phyloP scores from a whole-genome alignment of 2,888 invertebrate genomes.

The Hofmannophila pseudospretella region DNA sequence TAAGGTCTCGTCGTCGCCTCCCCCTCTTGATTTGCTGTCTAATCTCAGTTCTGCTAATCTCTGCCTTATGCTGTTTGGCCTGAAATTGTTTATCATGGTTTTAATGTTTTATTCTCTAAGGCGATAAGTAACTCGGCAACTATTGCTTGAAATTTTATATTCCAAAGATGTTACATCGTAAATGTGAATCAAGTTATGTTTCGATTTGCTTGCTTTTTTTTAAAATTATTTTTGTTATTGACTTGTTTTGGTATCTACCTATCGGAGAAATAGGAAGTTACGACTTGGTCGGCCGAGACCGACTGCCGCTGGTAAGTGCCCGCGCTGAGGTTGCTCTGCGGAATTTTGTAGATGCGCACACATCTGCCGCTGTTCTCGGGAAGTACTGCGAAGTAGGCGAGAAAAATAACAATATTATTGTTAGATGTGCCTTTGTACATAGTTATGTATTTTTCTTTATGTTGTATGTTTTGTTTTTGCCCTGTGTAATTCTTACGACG shows the following conservation, averaged over 20 bases:
- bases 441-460: no score
- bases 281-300: constrained; percentile 67
- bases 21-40: constrained; percentile 64
- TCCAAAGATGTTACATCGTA: no score
- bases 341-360: constrained; percentile 68
- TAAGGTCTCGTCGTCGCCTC: constrained; percentile 57
- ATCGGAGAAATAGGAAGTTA: constrained; percentile 62
- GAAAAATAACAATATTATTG: no score
- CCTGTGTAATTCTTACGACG: no score
- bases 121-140: no score
- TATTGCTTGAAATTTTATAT: no score
- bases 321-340: constrained; percentile 68
- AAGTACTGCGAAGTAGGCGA: constrained; percentile 41
- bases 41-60: constrained; percentile 60
- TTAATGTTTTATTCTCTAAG: no score
- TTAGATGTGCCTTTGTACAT: no score
- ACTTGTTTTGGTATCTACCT: constrained; percentile 39
- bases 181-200: no score
- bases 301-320: constrained; percentile 68
- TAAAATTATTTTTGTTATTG: no score
- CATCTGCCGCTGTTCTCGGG: constrained; percentile 68
- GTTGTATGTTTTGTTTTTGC: no score
- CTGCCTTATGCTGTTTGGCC: constrained; percentile 66
- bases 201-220: no score
- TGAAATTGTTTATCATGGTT: constrained; percentile 27